Percentiles rank a stretch among this genome's conserved stretches.
phyloP scores from a whole-genome alignment of 2,113 vertebrate genomes.

The Martes martes region DNA sequence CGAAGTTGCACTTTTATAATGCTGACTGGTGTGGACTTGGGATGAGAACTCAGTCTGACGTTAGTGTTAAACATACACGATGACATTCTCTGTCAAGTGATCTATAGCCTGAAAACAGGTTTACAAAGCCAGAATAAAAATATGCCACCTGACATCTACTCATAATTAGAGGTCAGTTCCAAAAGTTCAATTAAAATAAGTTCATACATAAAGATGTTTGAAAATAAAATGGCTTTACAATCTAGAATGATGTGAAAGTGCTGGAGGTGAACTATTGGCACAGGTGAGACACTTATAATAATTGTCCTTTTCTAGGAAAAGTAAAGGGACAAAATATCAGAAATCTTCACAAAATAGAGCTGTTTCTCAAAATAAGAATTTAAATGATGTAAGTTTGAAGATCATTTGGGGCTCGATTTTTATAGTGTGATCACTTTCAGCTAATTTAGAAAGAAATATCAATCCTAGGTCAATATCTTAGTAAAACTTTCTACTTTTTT shows the following conservation, averaged over 20 bases:
- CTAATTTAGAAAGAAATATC: background rate
- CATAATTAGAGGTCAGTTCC: background rate
- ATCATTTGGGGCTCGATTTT: background rate
- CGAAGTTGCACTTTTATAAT: slow-evolving; percentile 47
- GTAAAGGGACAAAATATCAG: background rate
- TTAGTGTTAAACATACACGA: background rate
- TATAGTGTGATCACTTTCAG: background rate
- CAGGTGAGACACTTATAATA: background rate
- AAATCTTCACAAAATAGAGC: background rate
- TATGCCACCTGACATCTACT: background rate
- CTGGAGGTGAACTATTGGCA: background rate
- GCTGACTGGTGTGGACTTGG: background rate
- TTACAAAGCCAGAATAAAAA: slow-evolving; percentile 1
- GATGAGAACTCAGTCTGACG: slow-evolving; percentile 30
- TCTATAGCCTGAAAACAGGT: background rate
- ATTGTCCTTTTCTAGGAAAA: background rate
- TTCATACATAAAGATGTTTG: background rate
- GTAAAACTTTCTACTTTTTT: background rate
- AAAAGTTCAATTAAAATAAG: background rate
- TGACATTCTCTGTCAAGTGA: background rate
- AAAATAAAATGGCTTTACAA: background rate
- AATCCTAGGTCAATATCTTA: background rate
- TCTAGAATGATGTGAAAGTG: background rate
- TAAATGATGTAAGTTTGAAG: background rate
- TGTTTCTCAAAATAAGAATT: background rate